Base-by-base conservation (phyloP, 1,140 invertebrate genomes). In the Ceratina japonica region DNA sequence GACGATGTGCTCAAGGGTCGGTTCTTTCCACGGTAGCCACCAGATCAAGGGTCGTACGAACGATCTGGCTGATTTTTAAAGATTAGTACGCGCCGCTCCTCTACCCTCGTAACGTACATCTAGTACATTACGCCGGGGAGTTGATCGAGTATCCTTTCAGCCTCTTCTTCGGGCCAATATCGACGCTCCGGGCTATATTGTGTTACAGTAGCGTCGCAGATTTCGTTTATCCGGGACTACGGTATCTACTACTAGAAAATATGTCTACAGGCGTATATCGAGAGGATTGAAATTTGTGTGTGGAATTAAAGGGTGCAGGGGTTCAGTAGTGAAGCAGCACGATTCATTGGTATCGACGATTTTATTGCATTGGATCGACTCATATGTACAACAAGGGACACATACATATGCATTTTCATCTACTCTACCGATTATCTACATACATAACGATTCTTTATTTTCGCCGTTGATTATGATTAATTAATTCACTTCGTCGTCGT, bases 351-450 rank as follows among this genome's bases (percentile, higher is more conserved):
- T 81, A 87, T 88, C 87, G 89, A 90, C 87, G 83, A 89, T 88
- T 92, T 92, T 92, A 92, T 92, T 92, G 91, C 91, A 90, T 91
- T 88, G 88, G 87, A 88, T 90, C 85, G 85, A 88, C 76, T 90
- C 88, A 87, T 92, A 92, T 91, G 90, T 92, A 92, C 91, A 92
- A 84, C 84, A 84, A 84, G 87, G 86, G 86, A 91, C 87, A 92
- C 89, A 89, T 90, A 91, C 85, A 90, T 92, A 90, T 90, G 88
- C 87, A 90, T 90, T 89, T 89, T 87, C 83, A 86, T 90, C 89
- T 91, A 89, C 82, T 91, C 86, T 91, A 91, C 62, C 81, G 86
- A 89, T 89, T 91, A 90, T 91, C 89, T 92, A 91, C 87, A 91
- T 88, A 87, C 86, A 90, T 88, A 89, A 89, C 75, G 87, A 90